Percentiles rank a stretch among this genome's conserved stretches.
phyloP scores from a whole-genome alignment of 2,888 invertebrate species.

The Synergus itoensis region DNA sequence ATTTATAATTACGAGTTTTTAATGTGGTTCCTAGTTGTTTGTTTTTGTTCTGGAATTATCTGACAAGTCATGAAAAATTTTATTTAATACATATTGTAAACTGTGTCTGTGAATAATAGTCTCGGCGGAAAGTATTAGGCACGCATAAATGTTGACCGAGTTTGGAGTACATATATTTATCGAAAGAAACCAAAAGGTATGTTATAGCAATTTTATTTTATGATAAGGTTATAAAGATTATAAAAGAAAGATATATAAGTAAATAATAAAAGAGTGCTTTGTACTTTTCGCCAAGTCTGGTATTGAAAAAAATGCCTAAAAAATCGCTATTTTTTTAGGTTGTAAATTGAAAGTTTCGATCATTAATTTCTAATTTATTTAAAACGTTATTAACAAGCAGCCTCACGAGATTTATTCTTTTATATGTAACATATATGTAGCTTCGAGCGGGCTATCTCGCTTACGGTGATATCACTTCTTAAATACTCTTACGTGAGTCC shows the following conservation, averaged over 20 bases:
- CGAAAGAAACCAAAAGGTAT: slow-evolving; percentile 31
- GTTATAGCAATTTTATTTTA: slow-evolving; percentile 27
- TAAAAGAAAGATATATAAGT: slow-evolving; percentile 7
- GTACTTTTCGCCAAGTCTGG: slow-evolving; percentile 8
- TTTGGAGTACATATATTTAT: slow-evolving; percentile 21
- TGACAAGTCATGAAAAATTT: slow-evolving; percentile 13
- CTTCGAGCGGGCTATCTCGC: slow-evolving; percentile 65
- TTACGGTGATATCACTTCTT: slow-evolving; percentile 74
- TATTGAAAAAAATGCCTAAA: background rate
- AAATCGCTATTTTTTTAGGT: slow-evolving; percentile 8
- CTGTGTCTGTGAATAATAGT: slow-evolving; percentile 21
- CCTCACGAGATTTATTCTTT: slow-evolving; percentile 59
- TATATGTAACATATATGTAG: slow-evolving; percentile 59
- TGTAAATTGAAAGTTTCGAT: slow-evolving; percentile 5
- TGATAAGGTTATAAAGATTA: background rate
- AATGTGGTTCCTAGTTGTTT: slow-evolving; percentile 35
- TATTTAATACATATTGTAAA: slow-evolving; percentile 10
- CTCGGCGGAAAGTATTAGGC: slow-evolving; percentile 22
- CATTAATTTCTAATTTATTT: slow-evolving; percentile 51
- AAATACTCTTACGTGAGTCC: slow-evolving; percentile 59
- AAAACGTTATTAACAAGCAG: slow-evolving; percentile 55
- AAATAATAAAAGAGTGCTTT: background rate
- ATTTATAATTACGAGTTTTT: slow-evolving; percentile 37
- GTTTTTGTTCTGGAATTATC: slow-evolving; percentile 14
- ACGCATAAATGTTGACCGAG: slow-evolving; percentile 9